Conservation (phyloP, 2,113 vertebrate genomes). For the Xiphophorus maculatus region DNA sequence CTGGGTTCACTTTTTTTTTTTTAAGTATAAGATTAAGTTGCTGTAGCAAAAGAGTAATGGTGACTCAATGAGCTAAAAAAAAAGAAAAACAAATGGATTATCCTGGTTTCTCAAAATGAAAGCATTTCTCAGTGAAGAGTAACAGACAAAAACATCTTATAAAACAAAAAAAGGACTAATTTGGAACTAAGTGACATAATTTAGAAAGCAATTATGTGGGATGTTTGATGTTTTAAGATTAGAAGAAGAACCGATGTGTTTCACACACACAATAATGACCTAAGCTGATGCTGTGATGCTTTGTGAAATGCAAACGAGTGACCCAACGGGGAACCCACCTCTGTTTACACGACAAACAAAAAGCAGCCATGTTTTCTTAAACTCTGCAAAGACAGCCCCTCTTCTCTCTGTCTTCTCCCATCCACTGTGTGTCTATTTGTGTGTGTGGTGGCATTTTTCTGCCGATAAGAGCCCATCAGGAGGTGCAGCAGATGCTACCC, state of each 20-base stretch:
- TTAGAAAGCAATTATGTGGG: too few species aligned
- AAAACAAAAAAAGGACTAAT: too few species aligned
- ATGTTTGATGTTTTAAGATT: neutral
- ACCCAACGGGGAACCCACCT: conserved; percentile 65
- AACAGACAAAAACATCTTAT: too few species aligned
- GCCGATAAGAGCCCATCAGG: conserved; percentile 73
- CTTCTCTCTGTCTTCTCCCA: conserved; percentile 43
- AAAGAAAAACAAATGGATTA: neutral
- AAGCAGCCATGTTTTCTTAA: conserved; percentile 74
- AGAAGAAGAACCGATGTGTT: neutral
- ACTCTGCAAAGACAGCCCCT: conserved; percentile 69
- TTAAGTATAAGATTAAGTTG: too few species aligned
- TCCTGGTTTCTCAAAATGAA: neutral
- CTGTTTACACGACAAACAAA: conserved; percentile 80
- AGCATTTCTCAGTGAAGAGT: neutral
- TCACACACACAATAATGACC: neutral
- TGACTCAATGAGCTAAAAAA: neutral
- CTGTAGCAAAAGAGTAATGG: neutral
- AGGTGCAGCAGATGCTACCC: conserved; percentile 80
- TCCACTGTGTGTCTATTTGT: conserved; percentile 30
- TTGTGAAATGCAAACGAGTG: conserved; percentile 75
- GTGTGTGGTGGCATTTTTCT: conserved; percentile 56
- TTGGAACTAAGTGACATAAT: too few species aligned
- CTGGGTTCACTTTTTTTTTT: too few species aligned
- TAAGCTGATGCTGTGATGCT: conserved; percentile 43